These are phyloP conservation scores for Athene noctua DNA, from an alignment of 2,113 vertebrate genomes.

Conservation along the genomic window DNA sequence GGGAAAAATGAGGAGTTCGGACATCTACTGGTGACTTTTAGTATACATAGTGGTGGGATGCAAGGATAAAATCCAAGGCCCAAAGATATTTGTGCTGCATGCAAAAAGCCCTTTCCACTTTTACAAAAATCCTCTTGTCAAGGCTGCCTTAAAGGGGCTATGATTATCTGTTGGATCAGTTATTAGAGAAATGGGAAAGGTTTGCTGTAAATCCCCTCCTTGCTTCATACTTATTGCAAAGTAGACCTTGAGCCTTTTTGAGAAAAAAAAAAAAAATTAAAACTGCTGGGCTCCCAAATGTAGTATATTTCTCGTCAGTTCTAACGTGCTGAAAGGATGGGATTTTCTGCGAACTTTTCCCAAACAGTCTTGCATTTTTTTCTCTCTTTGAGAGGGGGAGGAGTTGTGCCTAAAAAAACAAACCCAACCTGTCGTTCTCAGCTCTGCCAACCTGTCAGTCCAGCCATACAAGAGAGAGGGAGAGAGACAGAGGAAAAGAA, in stretches of 20 bases:
- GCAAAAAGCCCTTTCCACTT: neutral
- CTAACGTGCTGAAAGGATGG: conserved; percentile 19
- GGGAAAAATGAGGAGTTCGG: neutral
- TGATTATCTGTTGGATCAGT: neutral
- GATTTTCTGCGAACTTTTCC: conserved; percentile 55
- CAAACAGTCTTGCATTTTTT: neutral
- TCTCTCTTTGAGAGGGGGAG: conserved; percentile 53
- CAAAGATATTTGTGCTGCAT: neutral
- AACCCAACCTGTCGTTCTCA: conserved; percentile 67
- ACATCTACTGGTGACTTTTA: neutral
- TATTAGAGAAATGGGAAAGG: neutral
- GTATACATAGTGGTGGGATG: neutral
- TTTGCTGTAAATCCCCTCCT: neutral
- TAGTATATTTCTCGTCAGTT: neutral
- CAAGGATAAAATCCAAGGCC: neutral
- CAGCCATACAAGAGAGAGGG: conserved; percentile 57
- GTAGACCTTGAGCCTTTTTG: neutral
- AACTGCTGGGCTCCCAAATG: neutral
- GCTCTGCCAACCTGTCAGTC: conserved; percentile 68
- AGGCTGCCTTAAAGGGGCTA: neutral
- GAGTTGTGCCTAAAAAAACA: conserved; percentile 70
- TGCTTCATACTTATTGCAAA: neutral
- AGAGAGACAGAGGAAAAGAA: conserved; percentile 40
- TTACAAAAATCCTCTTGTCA: neutral
- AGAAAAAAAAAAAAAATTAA: neutral